Conservation (phyloP, 2,113 vertebrate genomes). For the Plecturocebus donacophilus region DNA sequence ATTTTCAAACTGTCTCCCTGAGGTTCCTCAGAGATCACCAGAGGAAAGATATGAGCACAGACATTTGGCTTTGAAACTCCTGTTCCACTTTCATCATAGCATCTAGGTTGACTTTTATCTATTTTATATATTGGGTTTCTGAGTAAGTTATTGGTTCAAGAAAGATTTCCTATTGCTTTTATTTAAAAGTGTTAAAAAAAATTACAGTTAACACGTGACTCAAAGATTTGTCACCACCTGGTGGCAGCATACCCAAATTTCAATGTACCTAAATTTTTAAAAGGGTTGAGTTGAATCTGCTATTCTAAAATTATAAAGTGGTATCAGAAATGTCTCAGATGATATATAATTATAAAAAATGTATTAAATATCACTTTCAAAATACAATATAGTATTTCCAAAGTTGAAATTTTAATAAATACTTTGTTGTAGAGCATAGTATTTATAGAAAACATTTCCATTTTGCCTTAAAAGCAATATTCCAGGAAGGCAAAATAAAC, state of each 20-base stretch:
- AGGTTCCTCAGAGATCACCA: background rate
- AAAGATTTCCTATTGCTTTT: conserved; percentile 30
- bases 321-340: background rate
- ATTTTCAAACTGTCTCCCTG: background rate
- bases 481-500: background rate
- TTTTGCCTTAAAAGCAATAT: background rate
- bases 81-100: background rate
- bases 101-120: background rate
- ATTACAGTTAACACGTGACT: background rate
- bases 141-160: background rate
- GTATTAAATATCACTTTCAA: background rate
- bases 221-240: conserved; percentile 76
- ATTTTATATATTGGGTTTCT: background rate
- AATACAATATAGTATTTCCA: background rate
- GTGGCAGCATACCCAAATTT: conserved; percentile 75
- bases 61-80: background rate
- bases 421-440: background rate
- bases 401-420: conserved; percentile 1
- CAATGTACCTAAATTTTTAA: conserved; percentile 36
- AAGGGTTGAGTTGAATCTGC: conserved; percentile 20
- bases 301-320: background rate
- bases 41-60: background rate
- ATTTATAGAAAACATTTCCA: background rate
- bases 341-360: background rate
- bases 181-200: background rate